Conservation (phyloP, 2,888 invertebrate genomes). For the Molanna angustata region DNA sequence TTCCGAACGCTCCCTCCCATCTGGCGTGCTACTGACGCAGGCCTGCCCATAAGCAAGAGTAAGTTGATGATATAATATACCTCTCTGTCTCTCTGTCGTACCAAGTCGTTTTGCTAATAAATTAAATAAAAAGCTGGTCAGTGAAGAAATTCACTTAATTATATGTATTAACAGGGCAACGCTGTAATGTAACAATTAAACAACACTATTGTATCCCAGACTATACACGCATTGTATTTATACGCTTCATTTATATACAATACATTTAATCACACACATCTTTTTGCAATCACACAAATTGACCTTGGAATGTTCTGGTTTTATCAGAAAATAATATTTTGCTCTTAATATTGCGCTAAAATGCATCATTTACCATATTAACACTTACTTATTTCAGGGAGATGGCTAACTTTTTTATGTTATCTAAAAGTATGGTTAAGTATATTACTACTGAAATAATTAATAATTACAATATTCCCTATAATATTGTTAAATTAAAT, state of each 20-base stretch:
- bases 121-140: slow-evolving; percentile 34
- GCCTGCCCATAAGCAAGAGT: slow-evolving; percentile 67
- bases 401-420: too few relatives aligned
- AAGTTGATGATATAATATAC: slow-evolving; percentile 44
- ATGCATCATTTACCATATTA: too few relatives aligned
- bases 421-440: too few relatives aligned
- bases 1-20: slow-evolving; percentile 37
- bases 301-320: slow-evolving; percentile 12
- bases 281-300: slow-evolving; percentile 14
- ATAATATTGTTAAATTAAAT: too few relatives aligned
- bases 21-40: slow-evolving; percentile 54
- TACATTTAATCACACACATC: slow-evolving; percentile 16
- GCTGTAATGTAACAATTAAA: slow-evolving; percentile 18
- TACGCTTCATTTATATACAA: slow-evolving; percentile 20
- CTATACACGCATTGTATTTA: slow-evolving; percentile 13
- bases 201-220: background rate
- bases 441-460: too few relatives aligned
- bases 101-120: slow-evolving; percentile 35
- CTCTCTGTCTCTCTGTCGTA: slow-evolving; percentile 31
- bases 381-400: too few relatives aligned
- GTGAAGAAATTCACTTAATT: slow-evolving; percentile 32
- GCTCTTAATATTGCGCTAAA: slow-evolving; percentile 12
- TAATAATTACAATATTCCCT: too few relatives aligned
- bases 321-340: slow-evolving; percentile 9
- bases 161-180: slow-evolving; percentile 31